Evolutionary conservation across 2,113 vertebrate species (phyloP).

Genomic region (Tiliqua scincoides): DNA sequence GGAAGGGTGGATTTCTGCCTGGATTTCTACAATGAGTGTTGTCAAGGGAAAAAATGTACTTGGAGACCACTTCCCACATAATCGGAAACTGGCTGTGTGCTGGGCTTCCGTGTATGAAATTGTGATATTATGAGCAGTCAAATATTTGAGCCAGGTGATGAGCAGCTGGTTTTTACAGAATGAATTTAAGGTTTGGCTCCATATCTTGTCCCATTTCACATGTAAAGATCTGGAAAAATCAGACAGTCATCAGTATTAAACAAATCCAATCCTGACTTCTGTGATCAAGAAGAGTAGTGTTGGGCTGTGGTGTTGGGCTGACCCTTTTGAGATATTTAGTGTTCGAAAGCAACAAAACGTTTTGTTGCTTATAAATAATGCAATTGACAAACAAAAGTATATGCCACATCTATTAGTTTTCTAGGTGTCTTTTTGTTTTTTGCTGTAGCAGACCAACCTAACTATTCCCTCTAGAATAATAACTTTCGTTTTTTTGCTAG

Average conservation of each 20-base stretch:
- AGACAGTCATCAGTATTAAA: neutral
- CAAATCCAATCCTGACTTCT: neutral
- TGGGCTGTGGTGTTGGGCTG: neutral
- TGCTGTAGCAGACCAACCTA: neutral
- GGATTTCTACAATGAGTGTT: constrained; percentile 7
- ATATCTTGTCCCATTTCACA: neutral
- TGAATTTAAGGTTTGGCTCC: neutral
- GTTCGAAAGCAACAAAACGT: constrained; percentile 30
- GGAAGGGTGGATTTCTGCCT: too few relatives aligned
- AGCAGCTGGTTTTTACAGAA: neutral
- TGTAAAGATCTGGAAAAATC: neutral
- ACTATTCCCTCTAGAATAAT: neutral
- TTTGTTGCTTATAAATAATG: neutral
- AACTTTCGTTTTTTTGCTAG: constrained; percentile 72
- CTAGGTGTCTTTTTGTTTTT: neutral
- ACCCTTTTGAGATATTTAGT: too few relatives aligned
- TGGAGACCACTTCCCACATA: neutral
- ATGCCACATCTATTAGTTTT: neutral
- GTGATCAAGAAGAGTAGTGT: neutral
- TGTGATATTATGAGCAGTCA: neutral
- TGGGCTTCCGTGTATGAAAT: neutral
- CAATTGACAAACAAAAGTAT: neutral
- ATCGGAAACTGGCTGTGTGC: neutral
- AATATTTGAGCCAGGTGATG: neutral
- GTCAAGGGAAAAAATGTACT: constrained; percentile 16